These are phyloP conservation scores for Hemiprocne comata DNA, from an alignment of 2,113 vertebrate genomes.

Conservation along the genomic window DNA sequence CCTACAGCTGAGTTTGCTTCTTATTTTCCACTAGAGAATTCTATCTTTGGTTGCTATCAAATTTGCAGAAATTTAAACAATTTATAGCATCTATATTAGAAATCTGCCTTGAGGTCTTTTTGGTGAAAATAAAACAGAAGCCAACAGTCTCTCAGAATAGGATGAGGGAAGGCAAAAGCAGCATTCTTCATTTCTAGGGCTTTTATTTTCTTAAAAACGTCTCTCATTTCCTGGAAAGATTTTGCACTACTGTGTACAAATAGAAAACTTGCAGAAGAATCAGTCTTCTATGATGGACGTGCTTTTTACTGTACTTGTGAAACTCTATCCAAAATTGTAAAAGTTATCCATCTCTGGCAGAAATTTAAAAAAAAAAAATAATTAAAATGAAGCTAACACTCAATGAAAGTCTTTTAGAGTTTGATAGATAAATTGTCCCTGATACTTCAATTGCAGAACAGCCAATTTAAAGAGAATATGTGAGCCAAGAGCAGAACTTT, in stretches of 20 bases:
- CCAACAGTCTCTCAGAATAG: neutral
- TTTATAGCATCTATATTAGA: neutral
- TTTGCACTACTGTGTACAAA: neutral
- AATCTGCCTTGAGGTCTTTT: neutral
- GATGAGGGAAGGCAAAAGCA: neutral
- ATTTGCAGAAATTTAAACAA: neutral
- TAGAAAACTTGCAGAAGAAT: neutral
- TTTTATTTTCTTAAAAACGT: neutral
- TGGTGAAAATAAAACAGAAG: neutral
- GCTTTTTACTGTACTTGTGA: neutral
- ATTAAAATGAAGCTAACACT: neutral
- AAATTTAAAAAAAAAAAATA: neutral
- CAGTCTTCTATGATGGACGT: accelerated
- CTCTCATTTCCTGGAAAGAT: neutral
- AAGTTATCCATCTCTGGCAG: neutral
- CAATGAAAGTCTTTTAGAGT: neutral
- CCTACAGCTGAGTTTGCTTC: neutral
- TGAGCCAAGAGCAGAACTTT: neutral
- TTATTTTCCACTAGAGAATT: neutral
- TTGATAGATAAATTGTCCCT: neutral
- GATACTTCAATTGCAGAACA: neutral
- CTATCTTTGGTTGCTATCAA: neutral
- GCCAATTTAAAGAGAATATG: neutral
- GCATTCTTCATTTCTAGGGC: neutral
- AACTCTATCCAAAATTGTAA: neutral